phyloP scores from a whole-genome alignment of 2,113 vertebrate species.

The human region DNA sequence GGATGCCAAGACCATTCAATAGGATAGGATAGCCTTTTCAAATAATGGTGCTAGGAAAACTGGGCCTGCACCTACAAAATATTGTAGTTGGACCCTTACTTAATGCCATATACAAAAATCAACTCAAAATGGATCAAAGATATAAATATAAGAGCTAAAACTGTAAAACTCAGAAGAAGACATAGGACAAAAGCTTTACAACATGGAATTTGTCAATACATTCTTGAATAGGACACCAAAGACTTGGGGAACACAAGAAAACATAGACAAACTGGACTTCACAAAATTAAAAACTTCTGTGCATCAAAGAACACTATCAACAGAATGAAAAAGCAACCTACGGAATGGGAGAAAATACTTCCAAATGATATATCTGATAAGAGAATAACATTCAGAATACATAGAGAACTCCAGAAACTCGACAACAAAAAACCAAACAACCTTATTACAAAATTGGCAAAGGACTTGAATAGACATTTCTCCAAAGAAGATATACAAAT shows the following conservation, averaged over 20 bases:
- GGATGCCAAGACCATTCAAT: too few species aligned
- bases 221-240: not conserved
- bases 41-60: too few species aligned
- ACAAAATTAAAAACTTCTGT: not conserved
- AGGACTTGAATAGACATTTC: not conserved
- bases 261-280: not conserved
- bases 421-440: not conserved
- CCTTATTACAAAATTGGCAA: not conserved
- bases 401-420: too few species aligned
- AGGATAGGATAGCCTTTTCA: too few species aligned
- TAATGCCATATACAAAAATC: too few species aligned
- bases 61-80: too few species aligned
- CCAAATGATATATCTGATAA: too few species aligned
- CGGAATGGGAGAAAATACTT: not conserved
- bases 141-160: not conserved
- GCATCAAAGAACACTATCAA: not conserved
- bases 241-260: not conserved
- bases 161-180: not conserved
- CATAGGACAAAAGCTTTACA: not conserved
- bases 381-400: too few species aligned
- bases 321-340: not conserved
- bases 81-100: too few species aligned
- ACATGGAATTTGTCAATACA: not conserved
- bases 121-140: not conserved
- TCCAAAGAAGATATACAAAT: not conserved